Evolutionary conservation across 2,888 invertebrate genomes (phyloP).

Genomic region (Plemyria rubiginata): DNA sequence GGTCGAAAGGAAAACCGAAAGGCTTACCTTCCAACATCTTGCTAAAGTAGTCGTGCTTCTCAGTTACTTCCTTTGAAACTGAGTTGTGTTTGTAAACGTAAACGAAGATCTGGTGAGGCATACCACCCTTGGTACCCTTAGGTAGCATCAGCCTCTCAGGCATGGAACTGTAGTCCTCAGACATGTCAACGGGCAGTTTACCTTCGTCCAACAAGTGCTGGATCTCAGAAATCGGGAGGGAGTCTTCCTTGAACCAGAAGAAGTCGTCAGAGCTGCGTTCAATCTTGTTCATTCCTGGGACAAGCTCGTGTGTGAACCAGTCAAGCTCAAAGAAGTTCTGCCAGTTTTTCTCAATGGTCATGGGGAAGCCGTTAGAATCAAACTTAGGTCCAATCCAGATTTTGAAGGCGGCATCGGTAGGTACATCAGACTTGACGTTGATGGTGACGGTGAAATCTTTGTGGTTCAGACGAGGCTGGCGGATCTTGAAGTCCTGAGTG

Average conservation of each 20-base stretch:
- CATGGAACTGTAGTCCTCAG: slow-evolving; percentile 84
- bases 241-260: slow-evolving; percentile 86
- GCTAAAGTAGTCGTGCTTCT: slow-evolving; percentile 19
- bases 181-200: slow-evolving; percentile 80
- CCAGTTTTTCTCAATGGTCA: slow-evolving; percentile 83
- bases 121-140: slow-evolving; percentile 88
- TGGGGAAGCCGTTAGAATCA: slow-evolving; percentile 81
- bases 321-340: slow-evolving; percentile 87
- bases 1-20: slow-evolving; percentile 85
- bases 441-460: slow-evolving; percentile 87
- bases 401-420: slow-evolving; percentile 85
- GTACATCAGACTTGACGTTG: slow-evolving; percentile 85
- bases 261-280: slow-evolving; percentile 87
- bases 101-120: slow-evolving; percentile 87
- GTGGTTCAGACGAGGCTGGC: slow-evolving; percentile 89
- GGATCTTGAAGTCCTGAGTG: slow-evolving; percentile 79
- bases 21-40: slow-evolving; percentile 76
- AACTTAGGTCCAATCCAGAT: slow-evolving; percentile 89
- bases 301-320: slow-evolving; percentile 84
- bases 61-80: slow-evolving; percentile 58
- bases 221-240: slow-evolving; percentile 85
- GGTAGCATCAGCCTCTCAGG: slow-evolving; percentile 90
- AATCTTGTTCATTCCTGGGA: slow-evolving; percentile 87
- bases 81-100: slow-evolving; percentile 84
- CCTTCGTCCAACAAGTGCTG: slow-evolving; percentile 84